phyloP scores from a whole-genome alignment of 1,140 invertebrate species.

The Pachypeltis micranthus region DNA sequence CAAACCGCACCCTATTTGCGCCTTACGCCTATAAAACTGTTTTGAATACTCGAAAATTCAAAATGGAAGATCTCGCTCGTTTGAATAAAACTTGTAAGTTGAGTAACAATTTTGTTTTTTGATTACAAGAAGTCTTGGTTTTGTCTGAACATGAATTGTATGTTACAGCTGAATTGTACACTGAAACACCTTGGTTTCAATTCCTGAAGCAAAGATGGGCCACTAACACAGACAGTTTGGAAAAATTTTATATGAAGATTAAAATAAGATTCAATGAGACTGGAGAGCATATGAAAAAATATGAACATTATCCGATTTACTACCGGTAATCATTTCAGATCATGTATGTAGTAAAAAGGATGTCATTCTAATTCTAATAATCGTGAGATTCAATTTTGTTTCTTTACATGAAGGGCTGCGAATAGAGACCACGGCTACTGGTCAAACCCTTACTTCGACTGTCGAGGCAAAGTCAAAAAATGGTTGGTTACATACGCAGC shows the following conservation, averaged over 20 bases:
- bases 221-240: constrained; percentile 81
- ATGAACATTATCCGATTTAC: constrained; percentile 79
- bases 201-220: constrained; percentile 84
- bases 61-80: constrained; percentile 75
- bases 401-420: constrained; percentile 46
- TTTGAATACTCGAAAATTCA: constrained; percentile 69
- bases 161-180: constrained; percentile 58
- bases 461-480: constrained; percentile 78
- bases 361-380: too few species aligned
- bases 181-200: constrained; percentile 74
- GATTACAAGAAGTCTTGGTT: too few species aligned
- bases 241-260: constrained; percentile 87
- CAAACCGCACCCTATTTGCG: constrained; percentile 82
- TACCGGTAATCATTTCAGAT: constrained; percentile 55
- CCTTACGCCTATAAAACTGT: constrained; percentile 86
- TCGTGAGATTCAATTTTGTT: background rate
- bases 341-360: too few species aligned
- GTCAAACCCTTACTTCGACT: constrained; percentile 89
- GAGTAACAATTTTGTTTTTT: constrained; percentile 11
- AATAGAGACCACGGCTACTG: constrained; percentile 81
- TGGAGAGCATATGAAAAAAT: constrained; percentile 66
- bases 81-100: constrained; percentile 56
- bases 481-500: constrained; percentile 92
- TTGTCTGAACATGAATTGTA: too few species aligned
- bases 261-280: constrained; percentile 80